These are phyloP conservation scores for Setophaga coronata DNA, from an alignment of 2,113 vertebrate genomes.

Conservation along the genomic window DNA sequence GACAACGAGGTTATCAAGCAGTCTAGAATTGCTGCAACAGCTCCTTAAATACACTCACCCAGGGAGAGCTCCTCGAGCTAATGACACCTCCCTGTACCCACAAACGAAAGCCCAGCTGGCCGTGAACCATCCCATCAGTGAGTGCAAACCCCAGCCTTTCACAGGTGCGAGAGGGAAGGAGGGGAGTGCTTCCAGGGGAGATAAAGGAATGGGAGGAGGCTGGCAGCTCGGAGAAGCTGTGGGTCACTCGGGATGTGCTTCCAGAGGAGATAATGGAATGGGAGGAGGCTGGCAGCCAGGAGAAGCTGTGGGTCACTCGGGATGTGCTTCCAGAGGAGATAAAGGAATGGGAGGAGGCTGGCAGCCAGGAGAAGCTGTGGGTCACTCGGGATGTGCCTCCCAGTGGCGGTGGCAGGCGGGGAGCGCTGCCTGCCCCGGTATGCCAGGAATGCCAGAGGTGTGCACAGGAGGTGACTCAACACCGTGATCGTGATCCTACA, in stretches of 20 bases:
- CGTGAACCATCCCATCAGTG: background rate
- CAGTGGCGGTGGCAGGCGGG: accelerated
- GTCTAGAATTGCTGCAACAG: background rate
- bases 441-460: background rate
- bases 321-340: too few species aligned
- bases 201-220: background rate
- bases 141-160: background rate
- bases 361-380: too few species aligned
- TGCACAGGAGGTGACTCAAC: conserved; percentile 27
- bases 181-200: background rate
- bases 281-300: too few species aligned
- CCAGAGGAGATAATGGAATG: too few species aligned
- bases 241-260: accelerated
- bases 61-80: background rate
- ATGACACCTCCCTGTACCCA: background rate
- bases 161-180: background rate
- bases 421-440: background rate
- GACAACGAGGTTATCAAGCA: conserved; percentile 21
- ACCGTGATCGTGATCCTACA: background rate
- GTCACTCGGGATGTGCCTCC: too few species aligned
- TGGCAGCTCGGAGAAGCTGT: accelerated
- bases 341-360: too few species aligned
- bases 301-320: too few species aligned
- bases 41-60: background rate
- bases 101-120: background rate